These are phyloP conservation scores for Atractosteus spatula DNA, from an alignment of 2,113 vertebrate genomes.

Conservation along the genomic window DNA sequence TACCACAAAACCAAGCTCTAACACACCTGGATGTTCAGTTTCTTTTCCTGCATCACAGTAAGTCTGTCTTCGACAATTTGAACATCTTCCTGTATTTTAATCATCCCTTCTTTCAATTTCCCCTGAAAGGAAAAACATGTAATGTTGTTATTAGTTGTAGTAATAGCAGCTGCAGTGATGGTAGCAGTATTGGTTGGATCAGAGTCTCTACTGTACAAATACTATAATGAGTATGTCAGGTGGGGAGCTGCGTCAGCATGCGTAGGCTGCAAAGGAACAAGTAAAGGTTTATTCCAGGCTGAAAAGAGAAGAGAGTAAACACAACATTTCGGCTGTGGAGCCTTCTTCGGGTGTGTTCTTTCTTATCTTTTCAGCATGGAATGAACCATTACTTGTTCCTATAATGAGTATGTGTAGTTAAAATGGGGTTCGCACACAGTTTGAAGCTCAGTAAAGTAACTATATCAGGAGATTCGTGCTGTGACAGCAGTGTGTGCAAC, in stretches of 20 bases:
- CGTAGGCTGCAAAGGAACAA: too few species aligned
- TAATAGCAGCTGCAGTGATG: background rate
- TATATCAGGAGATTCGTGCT: too few species aligned
- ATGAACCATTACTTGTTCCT: too few species aligned
- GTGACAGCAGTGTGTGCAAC: too few species aligned
- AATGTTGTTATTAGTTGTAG: background rate
- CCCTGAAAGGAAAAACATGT: slow-evolving; percentile 40
- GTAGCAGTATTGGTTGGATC: background rate
- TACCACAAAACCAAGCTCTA: background rate
- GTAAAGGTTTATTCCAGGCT: too few species aligned
- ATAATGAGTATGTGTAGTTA: background rate
- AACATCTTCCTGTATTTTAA: slow-evolving; percentile 54
- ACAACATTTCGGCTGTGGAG: too few species aligned
- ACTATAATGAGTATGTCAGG: background rate
- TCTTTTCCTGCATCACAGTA: slow-evolving; percentile 50
- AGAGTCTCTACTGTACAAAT: background rate
- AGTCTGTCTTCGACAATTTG: slow-evolving; percentile 38
- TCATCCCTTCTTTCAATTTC: slow-evolving; percentile 58
- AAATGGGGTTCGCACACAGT: too few species aligned
- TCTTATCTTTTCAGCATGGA: too few species aligned
- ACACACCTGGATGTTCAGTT: slow-evolving; percentile 47
- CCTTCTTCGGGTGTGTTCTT: too few species aligned
- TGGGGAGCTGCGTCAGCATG: too few species aligned
- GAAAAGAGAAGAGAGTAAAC: too few species aligned
- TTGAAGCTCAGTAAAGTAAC: too few species aligned